Conservation (phyloP, 35 echinoderm and acorn worm species). For the Patiria miniata region DNA sequence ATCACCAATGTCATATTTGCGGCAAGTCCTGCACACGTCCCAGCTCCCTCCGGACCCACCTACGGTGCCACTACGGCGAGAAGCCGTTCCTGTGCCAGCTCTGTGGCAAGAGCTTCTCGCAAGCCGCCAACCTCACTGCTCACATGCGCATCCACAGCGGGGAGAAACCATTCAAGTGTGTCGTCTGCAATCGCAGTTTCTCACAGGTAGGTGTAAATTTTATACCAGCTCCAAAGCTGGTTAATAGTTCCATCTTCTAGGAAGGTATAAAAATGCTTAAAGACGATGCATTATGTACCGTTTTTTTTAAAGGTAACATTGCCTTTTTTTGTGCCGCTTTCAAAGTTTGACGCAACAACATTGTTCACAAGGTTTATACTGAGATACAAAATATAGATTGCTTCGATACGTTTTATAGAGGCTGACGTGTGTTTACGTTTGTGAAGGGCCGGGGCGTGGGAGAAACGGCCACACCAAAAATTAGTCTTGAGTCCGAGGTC, state of each 20-base stretch:
- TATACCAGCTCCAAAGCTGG: too few species aligned
- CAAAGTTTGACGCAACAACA: neutral
- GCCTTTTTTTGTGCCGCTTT: neutral
- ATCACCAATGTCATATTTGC: constrained; percentile 53
- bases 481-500: too few species aligned
- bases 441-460: too few species aligned
- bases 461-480: too few species aligned
- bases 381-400: too few species aligned
- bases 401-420: too few species aligned
- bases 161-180: constrained; percentile 64
- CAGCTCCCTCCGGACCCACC: constrained; percentile 47
- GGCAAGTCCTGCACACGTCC: constrained; percentile 42
- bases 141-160: constrained; percentile 59
- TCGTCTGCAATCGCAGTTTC: constrained; percentile 43
- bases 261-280: too few species aligned
- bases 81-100: constrained; percentile 52
- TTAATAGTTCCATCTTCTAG: too few species aligned
- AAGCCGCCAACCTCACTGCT: constrained; percentile 34
- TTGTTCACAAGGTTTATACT: too few species aligned
- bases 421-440: too few species aligned
- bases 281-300: neutral
- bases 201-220: constrained; percentile 31
- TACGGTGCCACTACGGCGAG: constrained; percentile 52
- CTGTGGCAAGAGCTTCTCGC: constrained; percentile 58
- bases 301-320: neutral